Evolutionary conservation across 2,797 vertebrate species (phyloP).

Genomic region (Sciurus carolinensis): DNA sequence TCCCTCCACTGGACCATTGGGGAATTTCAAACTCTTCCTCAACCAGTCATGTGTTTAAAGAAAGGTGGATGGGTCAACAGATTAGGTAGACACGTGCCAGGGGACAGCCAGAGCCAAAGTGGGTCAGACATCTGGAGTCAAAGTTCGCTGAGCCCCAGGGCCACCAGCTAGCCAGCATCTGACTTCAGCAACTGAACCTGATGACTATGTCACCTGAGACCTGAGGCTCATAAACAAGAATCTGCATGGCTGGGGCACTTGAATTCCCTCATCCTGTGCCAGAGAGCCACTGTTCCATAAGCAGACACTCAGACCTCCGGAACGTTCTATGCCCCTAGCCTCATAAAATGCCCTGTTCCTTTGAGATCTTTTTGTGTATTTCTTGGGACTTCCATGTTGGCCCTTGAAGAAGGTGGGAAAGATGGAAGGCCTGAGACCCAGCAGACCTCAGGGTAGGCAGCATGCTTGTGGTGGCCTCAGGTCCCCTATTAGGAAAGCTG

Average conservation of each 20-base stretch:
- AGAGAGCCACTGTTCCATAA: neutral
- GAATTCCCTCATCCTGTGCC: neutral
- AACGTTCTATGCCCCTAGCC: neutral
- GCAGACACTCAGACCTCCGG: neutral
- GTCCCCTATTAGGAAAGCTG: neutral
- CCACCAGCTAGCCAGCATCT: neutral
- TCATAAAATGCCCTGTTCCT: conserved; percentile 43
- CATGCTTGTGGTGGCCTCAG: no score
- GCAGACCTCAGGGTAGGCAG: neutral
- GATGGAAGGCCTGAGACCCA: neutral
- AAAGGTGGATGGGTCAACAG: neutral
- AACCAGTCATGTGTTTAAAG: neutral
- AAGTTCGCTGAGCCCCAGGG: neutral
- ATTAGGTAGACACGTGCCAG: neutral
- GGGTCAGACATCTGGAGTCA: neutral
- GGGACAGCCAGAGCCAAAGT: neutral
- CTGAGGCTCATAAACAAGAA: neutral
- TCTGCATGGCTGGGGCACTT: neutral
- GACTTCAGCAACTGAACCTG: conserved; percentile 24
- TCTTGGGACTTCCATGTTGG: neutral
- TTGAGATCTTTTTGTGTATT: neutral
- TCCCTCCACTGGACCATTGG: neutral
- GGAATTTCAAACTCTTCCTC: neutral
- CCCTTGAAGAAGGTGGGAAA: conserved; percentile 7
- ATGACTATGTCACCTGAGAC: neutral